Base-by-base conservation (phyloP, 2,888 invertebrate genomes). In the Ptilodon capucinus region DNA sequence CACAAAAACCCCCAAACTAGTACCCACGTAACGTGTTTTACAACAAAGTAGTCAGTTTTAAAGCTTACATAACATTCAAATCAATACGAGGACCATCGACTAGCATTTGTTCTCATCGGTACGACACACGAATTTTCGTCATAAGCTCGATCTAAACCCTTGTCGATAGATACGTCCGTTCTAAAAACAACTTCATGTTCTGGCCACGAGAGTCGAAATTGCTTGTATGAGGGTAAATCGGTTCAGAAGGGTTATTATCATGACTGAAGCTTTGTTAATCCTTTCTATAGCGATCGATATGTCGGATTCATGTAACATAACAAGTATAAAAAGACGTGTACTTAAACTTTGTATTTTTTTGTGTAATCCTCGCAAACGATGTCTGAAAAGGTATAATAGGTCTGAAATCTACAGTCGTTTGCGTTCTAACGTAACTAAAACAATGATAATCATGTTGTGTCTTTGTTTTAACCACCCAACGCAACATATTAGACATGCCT, bases 221-320 rank as follows among this genome's bases (percentile, higher is more conserved):
- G 11, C 52, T 25, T 21, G 55, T 49, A 45, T 45, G 44, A 21
- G 44, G 21, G 39, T 56, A 46, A 44, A 46, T 45, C 46, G 56
- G 52, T 66, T 57, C 62, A 61, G 58, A 57, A 62, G 60, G 60
- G 66, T 61, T 68, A 71, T 73, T 75, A 71, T 69, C 68, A 56
- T 65, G 64, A 65, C 68, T 71, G 68, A 73, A 71, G 71, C 71
- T 72, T 70, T 68, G 69, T 70, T 73, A 72, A 69, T 72, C 69
- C 64, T 59, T 63, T 67, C 69, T 64, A 68, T 70, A 75, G 63
- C 48, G 60, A 69, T 68, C 71, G 67, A 72, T 68, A 57, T 44
- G 51, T 54, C 57, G 63, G 56, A 55, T 60, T 59, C 60, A 56
- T 54, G 56, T 64, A 42, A 54, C 41, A 40, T 13, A 40, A 40